These are phyloP conservation scores for Eupithecia abbreviata DNA, from an alignment of 2,888 invertebrate genomes.

Conservation along the genomic window DNA sequence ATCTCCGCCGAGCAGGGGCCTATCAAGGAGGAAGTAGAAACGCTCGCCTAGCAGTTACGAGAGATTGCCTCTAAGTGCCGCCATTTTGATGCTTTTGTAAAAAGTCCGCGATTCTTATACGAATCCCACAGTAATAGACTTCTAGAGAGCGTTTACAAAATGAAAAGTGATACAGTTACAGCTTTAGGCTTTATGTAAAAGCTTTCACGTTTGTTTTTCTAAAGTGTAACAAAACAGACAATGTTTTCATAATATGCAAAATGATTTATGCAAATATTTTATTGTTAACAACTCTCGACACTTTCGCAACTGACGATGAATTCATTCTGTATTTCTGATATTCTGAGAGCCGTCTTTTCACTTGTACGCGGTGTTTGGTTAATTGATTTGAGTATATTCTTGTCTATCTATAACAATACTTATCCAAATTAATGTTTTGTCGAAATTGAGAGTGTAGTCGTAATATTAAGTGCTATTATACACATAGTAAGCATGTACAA, in stretches of 20 bases:
- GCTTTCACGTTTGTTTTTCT: constrained; percentile 45
- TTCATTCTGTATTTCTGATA: constrained; percentile 40
- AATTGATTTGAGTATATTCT: constrained; percentile 31
- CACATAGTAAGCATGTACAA: constrained; percentile 75
- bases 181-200: constrained; percentile 43
- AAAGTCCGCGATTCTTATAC: constrained; percentile 41
- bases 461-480: constrained; percentile 73
- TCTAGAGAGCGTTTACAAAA: constrained; percentile 40
- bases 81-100: constrained; percentile 55
- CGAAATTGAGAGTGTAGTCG: constrained; percentile 66
- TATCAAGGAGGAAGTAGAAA: constrained; percentile 89
- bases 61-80: constrained; percentile 49
- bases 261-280: constrained; percentile 57
- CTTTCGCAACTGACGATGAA: constrained; percentile 39
- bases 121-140: constrained; percentile 25
- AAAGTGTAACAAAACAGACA: constrained; percentile 38
- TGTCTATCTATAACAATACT: constrained; percentile 40
- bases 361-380: constrained; percentile 18
- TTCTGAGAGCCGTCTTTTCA: constrained; percentile 22
- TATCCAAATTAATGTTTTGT: constrained; percentile 74
- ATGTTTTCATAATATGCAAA: constrained; percentile 52
- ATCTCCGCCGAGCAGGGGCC: constrained; percentile 91
- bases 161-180: constrained; percentile 39
- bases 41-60: constrained; percentile 67
- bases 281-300: constrained; percentile 51